Conservation (phyloP, 2,113 vertebrate species). For the Leptobrachium leishanense region DNA sequence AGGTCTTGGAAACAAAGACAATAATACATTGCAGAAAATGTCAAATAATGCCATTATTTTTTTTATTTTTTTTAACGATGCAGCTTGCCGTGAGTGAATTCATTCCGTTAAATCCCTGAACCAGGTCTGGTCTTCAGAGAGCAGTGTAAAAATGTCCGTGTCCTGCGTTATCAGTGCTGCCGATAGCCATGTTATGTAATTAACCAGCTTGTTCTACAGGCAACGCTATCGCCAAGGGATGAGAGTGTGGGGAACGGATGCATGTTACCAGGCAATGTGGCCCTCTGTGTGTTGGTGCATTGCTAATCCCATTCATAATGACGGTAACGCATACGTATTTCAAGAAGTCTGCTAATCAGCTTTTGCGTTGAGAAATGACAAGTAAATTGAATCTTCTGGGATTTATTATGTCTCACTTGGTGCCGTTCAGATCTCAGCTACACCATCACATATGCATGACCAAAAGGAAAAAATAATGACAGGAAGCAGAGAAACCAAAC, state of each 20-base stretch:
- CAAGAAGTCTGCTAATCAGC: constrained; percentile 71
- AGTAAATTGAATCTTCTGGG: constrained; percentile 76
- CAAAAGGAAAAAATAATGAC: constrained; percentile 52
- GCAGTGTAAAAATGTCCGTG: constrained; percentile 40
- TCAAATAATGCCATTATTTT: no score
- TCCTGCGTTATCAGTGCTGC: constrained; percentile 59
- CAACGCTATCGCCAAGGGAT: constrained; percentile 55
- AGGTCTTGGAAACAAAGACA: no score
- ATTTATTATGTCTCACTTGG: constrained; percentile 67
- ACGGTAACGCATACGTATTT: constrained; percentile 60
- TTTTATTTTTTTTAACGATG: constrained; percentile 11
- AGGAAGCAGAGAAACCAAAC: not conserved
- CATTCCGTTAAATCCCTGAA: constrained; percentile 59
- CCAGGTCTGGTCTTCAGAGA: constrained; percentile 49
- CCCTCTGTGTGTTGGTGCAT: constrained; percentile 31
- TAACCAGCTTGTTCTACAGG: constrained; percentile 67
- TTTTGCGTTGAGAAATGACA: constrained; percentile 63
- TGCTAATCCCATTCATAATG: constrained; percentile 55
- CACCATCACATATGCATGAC: constrained; percentile 66
- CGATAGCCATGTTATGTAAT: constrained; percentile 69
- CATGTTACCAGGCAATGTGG: constrained; percentile 45
- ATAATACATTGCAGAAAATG: no score
- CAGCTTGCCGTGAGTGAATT: not conserved
- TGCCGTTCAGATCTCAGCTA: constrained; percentile 62
- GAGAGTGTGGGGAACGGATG: constrained; percentile 51